Evolutionary conservation across 2,797 vertebrate genomes (phyloP).

Genomic region (Pteropus rufus): DNA sequence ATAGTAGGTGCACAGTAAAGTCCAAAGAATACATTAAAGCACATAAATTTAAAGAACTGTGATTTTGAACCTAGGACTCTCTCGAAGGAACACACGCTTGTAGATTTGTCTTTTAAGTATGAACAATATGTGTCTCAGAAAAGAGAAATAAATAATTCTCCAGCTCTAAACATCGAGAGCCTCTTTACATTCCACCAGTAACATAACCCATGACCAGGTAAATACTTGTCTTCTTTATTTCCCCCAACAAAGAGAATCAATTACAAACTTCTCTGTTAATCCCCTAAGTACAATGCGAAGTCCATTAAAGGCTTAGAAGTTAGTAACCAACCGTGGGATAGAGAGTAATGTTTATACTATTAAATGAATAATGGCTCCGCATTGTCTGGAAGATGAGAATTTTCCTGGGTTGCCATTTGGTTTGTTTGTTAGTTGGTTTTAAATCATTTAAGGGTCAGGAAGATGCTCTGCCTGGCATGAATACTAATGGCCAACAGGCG

Average conservation of each 20-base stretch:
- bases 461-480: constrained; percentile 55
- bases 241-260: constrained; percentile 73
- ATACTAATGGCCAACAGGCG: constrained; percentile 59
- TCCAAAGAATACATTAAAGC: not conserved
- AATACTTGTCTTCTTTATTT: constrained; percentile 74
- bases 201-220: constrained; percentile 71
- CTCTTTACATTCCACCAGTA: constrained; percentile 67
- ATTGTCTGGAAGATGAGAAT: constrained; percentile 61
- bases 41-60: not conserved
- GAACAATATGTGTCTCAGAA: not conserved
- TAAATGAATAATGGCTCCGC: constrained; percentile 72
- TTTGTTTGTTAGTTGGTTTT: constrained; percentile 70
- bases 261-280: constrained; percentile 78
- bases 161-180: constrained; percentile 38
- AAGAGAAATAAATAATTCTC: constrained; percentile 38
- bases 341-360: constrained; percentile 70
- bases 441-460: constrained; percentile 66
- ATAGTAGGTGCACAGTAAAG: not conserved
- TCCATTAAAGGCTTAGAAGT: constrained; percentile 73
- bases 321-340: constrained; percentile 72
- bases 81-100: not conserved
- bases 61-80: not conserved
- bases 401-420: constrained; percentile 62
- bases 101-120: not conserved
- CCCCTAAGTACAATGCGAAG: constrained; percentile 73